Conservation (phyloP, 2,888 invertebrate genomes). For the Tetragnatha montana region DNA sequence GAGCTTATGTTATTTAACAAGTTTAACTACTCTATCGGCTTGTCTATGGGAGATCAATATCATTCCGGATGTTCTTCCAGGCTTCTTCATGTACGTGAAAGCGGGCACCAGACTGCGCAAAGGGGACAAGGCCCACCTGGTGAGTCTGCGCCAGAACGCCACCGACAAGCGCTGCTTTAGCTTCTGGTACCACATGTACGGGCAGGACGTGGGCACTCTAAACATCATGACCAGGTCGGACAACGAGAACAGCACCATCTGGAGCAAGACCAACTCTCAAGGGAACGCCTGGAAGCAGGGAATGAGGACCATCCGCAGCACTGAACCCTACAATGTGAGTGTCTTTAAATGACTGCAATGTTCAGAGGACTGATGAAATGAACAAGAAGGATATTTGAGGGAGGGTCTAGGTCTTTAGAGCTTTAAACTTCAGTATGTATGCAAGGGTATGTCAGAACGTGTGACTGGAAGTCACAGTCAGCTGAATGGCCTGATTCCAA, state of each 20-base stretch:
- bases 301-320: conserved; percentile 51
- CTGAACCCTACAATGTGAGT: conserved; percentile 52
- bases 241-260: conserved; percentile 44
- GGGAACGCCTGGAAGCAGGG: conserved; percentile 66
- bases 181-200: conserved; percentile 71
- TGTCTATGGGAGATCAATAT: too few species aligned
- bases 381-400: too few species aligned
- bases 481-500: too few species aligned
- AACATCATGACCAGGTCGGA: conserved; percentile 73
- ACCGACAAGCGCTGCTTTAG: conserved; percentile 62
- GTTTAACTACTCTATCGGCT: too few species aligned
- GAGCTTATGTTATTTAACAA: too few species aligned
- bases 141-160: conserved; percentile 50
- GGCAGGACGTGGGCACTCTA: conserved; percentile 73
- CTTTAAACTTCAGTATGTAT: too few species aligned
- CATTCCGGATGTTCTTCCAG: conserved; percentile 17
- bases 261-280: conserved; percentile 64
- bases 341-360: too few species aligned
- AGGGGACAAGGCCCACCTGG: conserved; percentile 57
- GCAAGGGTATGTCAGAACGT: too few species aligned
- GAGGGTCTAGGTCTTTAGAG: too few species aligned
- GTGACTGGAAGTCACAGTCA: too few species aligned
- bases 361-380: too few species aligned
- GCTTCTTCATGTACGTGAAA: conserved; percentile 60
- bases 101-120: neutral